A percentile compares a stretch with the other conserved stretches of the same genome.
Evolutionary conservation across 2,113 vertebrate species (phyloP).

Genomic region (Corythaixoides concolor): DNA sequence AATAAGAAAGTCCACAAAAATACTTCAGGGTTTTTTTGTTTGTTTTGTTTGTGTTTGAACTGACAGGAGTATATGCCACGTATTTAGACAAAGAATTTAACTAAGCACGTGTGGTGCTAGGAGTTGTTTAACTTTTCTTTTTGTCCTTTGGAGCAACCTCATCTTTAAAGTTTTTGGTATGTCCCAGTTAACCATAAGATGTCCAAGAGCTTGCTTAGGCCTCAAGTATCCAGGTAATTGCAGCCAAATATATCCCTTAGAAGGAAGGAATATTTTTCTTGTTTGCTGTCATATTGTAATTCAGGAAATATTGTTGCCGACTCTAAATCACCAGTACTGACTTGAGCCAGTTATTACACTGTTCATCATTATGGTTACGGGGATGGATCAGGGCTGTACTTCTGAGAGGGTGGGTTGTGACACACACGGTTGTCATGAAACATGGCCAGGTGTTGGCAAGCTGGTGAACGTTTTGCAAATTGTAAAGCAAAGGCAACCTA

Average conservation of each 20-base stretch:
- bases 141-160: background rate
- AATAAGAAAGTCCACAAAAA: constrained; percentile 1
- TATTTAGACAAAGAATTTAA: background rate
- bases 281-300: background rate
- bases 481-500: background rate
- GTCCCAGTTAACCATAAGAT: background rate
- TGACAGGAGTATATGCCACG: background rate
- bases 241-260: background rate
- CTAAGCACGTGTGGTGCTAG: background rate
- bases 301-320: background rate
- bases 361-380: background rate
- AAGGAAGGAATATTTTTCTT: background rate
- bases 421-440: background rate
- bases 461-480: background rate
- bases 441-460: background rate
- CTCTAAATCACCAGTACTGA: background rate
- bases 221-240: background rate
- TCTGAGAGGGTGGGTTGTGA: background rate
- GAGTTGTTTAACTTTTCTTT: background rate
- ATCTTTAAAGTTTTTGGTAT: background rate
- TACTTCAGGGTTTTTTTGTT: background rate
- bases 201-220: background rate
- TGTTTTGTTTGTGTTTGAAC: background rate
- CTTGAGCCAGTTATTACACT: background rate
- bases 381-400: background rate